These are phyloP conservation scores for Acanthaster planci DNA, from an alignment of 35 echinoderm and acorn worm species.

Conservation along the genomic window DNA sequence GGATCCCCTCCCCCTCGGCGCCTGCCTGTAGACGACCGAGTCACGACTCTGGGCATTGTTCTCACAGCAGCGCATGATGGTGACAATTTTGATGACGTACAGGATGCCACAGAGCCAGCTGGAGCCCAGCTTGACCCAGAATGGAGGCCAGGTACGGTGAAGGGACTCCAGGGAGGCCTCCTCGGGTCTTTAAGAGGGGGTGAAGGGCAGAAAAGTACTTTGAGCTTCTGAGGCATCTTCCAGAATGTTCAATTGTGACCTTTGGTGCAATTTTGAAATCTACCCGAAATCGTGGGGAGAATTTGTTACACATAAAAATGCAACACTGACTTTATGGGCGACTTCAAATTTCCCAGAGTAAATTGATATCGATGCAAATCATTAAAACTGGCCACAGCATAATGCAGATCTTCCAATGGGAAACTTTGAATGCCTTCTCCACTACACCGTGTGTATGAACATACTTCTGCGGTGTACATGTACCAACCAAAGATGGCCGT, in stretches of 20 bases:
- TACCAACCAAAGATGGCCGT: not conserved
- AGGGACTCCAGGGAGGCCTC: slow-evolving; percentile 76
- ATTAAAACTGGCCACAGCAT: too few relatives aligned
- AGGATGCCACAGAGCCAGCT: slow-evolving; percentile 69
- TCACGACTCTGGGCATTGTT: not conserved
- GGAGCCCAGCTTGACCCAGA: slow-evolving; percentile 79
- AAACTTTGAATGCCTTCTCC: too few relatives aligned
- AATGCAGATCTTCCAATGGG: too few relatives aligned
- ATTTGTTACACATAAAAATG: too few relatives aligned
- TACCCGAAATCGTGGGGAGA: too few relatives aligned
- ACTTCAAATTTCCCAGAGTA: too few relatives aligned
- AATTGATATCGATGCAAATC: too few relatives aligned
- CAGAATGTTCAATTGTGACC: not conserved
- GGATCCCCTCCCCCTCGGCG: not conserved
- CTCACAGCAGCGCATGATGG: slow-evolving; percentile 33
- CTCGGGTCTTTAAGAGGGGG: slow-evolving; percentile 60
- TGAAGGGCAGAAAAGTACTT: too few relatives aligned
- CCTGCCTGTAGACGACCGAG: not conserved
- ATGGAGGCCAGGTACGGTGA: slow-evolving; percentile 88
- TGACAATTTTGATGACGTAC: slow-evolving; percentile 45
- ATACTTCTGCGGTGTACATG: too few relatives aligned
- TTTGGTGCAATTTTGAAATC: too few relatives aligned
- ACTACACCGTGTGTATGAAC: too few relatives aligned
- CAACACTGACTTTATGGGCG: too few relatives aligned
- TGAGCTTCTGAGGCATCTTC: not conserved